Evolutionary conservation across 2,888 invertebrate genomes (phyloP).

Genomic region (Amphipyra berbera): DNA sequence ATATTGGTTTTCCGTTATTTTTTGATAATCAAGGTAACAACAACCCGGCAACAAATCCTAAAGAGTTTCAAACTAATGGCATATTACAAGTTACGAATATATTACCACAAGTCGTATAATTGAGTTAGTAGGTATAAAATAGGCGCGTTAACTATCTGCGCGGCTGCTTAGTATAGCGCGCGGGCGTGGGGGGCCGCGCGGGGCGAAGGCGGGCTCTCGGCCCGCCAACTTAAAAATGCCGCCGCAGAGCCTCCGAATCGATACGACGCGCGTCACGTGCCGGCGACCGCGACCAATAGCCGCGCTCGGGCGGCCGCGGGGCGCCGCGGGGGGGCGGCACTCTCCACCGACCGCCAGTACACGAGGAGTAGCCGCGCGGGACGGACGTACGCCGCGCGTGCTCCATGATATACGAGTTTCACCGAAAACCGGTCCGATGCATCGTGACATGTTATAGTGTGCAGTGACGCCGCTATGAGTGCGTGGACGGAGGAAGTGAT

Average conservation of each 20-base stretch:
- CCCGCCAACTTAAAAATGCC: conserved; percentile 94
- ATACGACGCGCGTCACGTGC: conserved; percentile 93
- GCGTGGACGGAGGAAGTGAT: conserved; percentile 88
- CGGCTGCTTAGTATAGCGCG: conserved; percentile 64
- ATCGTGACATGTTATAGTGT: conserved; percentile 84
- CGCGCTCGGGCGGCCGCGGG: conserved; percentile 79
- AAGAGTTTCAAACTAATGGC: too few species aligned
- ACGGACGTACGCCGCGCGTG: conserved; percentile 70
- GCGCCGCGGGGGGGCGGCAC: conserved; percentile 68
- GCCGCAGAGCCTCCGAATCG: conserved; percentile 94
- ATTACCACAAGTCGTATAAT: too few species aligned
- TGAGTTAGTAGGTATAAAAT: conserved; percentile 17
- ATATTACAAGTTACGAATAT: too few species aligned
- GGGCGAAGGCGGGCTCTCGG: conserved; percentile 86
- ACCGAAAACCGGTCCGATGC: conserved; percentile 84
- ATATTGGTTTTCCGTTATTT: too few species aligned
- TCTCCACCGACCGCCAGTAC: conserved; percentile 76
- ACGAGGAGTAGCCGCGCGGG: conserved; percentile 72
- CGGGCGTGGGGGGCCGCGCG: conserved; percentile 80
- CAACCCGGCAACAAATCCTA: too few species aligned
- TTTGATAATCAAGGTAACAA: too few species aligned
- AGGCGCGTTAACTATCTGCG: conserved; percentile 50
- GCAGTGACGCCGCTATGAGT: conserved; percentile 82
- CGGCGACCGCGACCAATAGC: conserved; percentile 86
- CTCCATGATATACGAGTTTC: conserved; percentile 71